Percentiles rank a stretch among this genome's conserved stretches.
phyloP scores from a whole-genome alignment of 37 sponge, comb jelly and placozoan species.

The Crambe crambe region DNA sequence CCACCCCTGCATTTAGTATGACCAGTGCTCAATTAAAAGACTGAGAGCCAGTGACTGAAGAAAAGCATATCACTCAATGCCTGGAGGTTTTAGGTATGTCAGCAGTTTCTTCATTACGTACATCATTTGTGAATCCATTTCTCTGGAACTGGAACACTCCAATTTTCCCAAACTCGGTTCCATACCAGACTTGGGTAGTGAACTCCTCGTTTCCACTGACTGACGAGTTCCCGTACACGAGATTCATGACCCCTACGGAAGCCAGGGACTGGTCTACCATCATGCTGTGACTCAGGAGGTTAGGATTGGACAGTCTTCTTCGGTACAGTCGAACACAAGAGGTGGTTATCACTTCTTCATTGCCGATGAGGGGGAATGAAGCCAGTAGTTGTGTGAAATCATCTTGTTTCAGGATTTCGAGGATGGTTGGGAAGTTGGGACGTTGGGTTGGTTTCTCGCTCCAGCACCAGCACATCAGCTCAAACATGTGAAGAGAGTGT shows the following conservation, averaged over 20 bases:
- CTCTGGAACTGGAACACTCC: constrained; percentile 39
- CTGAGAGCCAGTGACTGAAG: too few species aligned
- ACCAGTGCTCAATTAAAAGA: too few species aligned
- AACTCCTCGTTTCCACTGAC: background rate
- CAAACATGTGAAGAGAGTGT: constrained; percentile 50
- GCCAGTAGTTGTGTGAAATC: constrained; percentile 36
- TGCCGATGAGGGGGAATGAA: constrained; percentile 4
- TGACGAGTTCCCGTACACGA: background rate
- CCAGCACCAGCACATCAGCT: constrained; percentile 94
- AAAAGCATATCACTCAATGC: too few species aligned
- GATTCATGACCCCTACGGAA: background rate
- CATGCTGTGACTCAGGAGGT: background rate
- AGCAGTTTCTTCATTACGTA: background rate
- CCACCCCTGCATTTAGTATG: too few species aligned
- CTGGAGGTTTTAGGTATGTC: too few species aligned
- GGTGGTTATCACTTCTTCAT: constrained; percentile 17
- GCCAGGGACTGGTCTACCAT: background rate
- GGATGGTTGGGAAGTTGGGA: constrained; percentile 62
- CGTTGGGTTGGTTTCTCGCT: constrained; percentile 67
- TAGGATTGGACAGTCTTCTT: background rate
- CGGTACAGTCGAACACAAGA: background rate
- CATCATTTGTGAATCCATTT: constrained; percentile 12
- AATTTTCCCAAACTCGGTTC: constrained; percentile 46
- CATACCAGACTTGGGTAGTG: constrained; percentile 54
- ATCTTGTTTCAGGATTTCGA: constrained; percentile 13